phyloP scores from a whole-genome alignment of 2,797 vertebrate genomes.

The Rhincodon typus region DNA sequence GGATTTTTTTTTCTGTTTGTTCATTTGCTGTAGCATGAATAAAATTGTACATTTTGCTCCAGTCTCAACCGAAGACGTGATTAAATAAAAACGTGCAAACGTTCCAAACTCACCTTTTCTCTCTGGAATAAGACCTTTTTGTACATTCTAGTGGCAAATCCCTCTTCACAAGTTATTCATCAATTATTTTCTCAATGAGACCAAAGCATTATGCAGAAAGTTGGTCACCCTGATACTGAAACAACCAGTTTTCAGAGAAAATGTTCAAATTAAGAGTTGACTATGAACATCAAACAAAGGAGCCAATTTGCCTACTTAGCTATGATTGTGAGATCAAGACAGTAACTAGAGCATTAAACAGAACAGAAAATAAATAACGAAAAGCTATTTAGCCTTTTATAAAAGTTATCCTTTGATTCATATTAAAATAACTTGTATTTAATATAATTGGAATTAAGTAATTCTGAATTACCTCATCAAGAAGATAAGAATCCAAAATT shows the following conservation, averaged over 20 bases:
- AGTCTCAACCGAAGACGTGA: not conserved
- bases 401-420: not conserved
- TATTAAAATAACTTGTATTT: not conserved
- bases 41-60: not conserved
- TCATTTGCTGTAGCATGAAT: not conserved
- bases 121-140: not conserved
- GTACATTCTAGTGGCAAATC: not conserved
- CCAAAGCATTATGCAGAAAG: not conserved
- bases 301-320: not conserved
- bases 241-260: not conserved
- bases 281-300: not conserved
- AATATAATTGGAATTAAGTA: not conserved
- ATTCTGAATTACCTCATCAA: not conserved
- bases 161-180: not conserved
- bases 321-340: not conserved
- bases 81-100: not conserved
- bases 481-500: not conserved
- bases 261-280: not conserved
- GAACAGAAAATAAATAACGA: no score
- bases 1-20: not conserved
- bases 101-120: not conserved
- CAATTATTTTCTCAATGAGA: not conserved
- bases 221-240: not conserved
- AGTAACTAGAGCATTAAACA: not conserved
- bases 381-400: not conserved